Conservation (phyloP, 2,888 invertebrate genomes). For the Cerceris rybyensis region DNA sequence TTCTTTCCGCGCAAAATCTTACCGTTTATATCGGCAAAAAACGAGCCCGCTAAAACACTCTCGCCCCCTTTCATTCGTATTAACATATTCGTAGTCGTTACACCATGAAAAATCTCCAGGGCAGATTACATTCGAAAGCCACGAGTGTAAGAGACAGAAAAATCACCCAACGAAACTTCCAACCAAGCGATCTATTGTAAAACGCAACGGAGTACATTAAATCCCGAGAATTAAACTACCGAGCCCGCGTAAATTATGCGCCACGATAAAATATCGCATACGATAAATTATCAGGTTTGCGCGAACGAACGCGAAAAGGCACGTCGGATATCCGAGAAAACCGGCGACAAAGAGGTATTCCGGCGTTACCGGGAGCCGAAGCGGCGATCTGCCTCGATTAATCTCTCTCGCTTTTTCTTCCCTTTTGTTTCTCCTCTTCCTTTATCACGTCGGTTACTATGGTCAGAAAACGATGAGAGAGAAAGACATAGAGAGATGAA, state of each 20-base stretch:
- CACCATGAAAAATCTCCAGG: background rate
- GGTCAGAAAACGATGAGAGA: no score
- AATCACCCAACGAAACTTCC: conserved; percentile 7
- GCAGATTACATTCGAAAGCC: background rate
- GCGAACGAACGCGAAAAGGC: conserved; percentile 28
- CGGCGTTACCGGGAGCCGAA: conserved; percentile 5
- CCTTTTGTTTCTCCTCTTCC: background rate
- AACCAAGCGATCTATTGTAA: background rate
- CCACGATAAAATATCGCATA: conserved; percentile 47
- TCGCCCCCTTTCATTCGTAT: no score
- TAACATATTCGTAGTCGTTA: no score
- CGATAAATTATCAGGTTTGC: conserved; percentile 58
- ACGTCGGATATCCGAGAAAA: conserved; percentile 23
- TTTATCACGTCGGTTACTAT: no score
- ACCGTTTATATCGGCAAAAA: no score
- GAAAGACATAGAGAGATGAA: background rate
- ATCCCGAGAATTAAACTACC: conserved; percentile 49
- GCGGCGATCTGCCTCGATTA: conserved; percentile 44
- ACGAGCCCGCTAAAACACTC: no score
- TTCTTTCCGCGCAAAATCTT: no score
- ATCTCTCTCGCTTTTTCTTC: conserved; percentile 35
- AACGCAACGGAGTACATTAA: conserved; percentile 41
- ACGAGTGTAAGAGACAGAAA: background rate
- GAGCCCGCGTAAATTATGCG: conserved; percentile 37
- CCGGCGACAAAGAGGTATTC: conserved; percentile 34